Percentiles rank a stretch among this genome's conserved stretches.
phyloP scores from a whole-genome alignment of 2,113 vertebrate genomes.

The Gallinago undulata region DNA sequence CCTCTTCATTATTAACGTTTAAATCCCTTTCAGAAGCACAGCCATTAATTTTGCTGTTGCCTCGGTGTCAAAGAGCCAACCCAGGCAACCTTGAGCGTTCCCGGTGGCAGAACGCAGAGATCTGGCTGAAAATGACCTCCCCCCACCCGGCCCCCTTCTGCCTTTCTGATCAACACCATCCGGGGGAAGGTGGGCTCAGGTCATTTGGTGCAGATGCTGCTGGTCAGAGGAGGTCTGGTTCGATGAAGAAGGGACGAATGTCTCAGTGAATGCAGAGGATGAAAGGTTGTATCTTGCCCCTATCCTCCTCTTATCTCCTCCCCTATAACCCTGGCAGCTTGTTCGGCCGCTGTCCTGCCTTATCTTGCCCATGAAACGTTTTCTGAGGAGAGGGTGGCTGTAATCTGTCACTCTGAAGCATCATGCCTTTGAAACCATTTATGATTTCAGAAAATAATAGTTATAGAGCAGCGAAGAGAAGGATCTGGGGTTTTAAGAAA shows the following conservation, averaged over 20 bases:
- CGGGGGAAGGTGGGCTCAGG: not conserved
- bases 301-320: not conserved
- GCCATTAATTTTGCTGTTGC: not conserved
- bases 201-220: not conserved
- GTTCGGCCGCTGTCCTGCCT: not conserved
- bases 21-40: not conserved
- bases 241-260: not conserved
- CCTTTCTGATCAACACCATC: not conserved
- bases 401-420: not conserved
- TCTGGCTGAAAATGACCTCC: not conserved
- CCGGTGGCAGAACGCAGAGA: not conserved
- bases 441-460: not conserved
- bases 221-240: not conserved
- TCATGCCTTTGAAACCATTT: not conserved
- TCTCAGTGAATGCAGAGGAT: not conserved
- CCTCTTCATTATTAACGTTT: not conserved
- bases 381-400: not conserved
- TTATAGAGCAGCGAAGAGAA: not conserved
- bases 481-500: not conserved
- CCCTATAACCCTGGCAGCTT: not conserved
- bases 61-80: not conserved
- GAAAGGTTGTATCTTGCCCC: not conserved
- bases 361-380: not conserved
- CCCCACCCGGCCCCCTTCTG: not conserved
- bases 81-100: not conserved